Evolutionary conservation across 1,140 invertebrate species (phyloP).

Genomic region (Bombus vancouverensis): DNA sequence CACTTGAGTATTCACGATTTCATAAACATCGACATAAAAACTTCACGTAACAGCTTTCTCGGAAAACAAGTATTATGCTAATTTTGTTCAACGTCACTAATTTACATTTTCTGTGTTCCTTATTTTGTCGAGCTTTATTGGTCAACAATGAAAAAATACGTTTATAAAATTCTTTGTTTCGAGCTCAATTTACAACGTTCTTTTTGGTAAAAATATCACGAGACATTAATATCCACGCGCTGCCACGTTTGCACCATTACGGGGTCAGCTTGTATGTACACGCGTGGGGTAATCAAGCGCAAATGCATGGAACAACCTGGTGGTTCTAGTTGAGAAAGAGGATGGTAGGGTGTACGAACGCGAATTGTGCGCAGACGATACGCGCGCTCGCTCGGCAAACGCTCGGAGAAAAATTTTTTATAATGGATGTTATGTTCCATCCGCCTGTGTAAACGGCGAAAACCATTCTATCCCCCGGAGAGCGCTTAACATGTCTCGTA

Average conservation of each 20-base stretch:
- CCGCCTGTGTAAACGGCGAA: conserved; percentile 23
- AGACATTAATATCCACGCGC: not conserved
- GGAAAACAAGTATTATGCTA: not conserved
- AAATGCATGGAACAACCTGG: not conserved
- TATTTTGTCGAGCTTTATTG: not conserved
- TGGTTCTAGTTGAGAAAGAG: not conserved
- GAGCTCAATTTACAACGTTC: not conserved
- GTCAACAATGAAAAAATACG: not conserved
- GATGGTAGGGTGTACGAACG: not conserved
- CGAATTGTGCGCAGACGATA: not conserved
- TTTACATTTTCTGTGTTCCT: not conserved
- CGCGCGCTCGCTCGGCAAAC: not conserved
- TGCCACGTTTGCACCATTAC: not conserved
- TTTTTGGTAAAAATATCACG: not conserved
- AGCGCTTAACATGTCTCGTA: conserved; percentile 36
- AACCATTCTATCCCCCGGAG: conserved; percentile 42
- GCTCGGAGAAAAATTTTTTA: conserved; percentile 19
- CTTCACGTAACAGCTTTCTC: not conserved
- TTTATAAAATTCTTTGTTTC: not conserved
- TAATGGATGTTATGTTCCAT: conserved; percentile 47
- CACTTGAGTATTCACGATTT: not conserved
- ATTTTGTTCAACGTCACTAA: not conserved
- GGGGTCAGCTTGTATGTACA: not conserved
- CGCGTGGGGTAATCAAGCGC: not conserved
- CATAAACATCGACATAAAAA: not conserved